These are phyloP conservation scores for Protaetia brevitarsis DNA, from an alignment of 1,140 invertebrate species.

Conservation along the genomic window DNA sequence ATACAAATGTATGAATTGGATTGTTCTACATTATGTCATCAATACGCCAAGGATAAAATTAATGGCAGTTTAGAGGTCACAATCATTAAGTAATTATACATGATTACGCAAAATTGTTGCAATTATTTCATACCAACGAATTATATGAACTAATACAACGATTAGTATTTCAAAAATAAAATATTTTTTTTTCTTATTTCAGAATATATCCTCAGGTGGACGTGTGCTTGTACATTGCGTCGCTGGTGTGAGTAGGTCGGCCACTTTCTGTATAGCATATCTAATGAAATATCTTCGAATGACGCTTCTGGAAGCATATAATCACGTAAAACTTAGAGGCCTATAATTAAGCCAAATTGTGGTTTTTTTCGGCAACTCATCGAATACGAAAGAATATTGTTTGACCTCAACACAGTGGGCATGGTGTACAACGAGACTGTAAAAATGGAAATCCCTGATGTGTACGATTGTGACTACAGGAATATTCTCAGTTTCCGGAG, in stretches of 20 bases:
- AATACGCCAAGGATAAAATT: not conserved
- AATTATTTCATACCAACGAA: too few species aligned
- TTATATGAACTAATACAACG: too few species aligned
- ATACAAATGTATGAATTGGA: not conserved
- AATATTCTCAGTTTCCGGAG: constrained; percentile 23
- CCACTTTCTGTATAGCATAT: constrained; percentile 82
- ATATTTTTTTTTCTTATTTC: constrained; percentile 30
- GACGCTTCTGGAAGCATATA: constrained; percentile 74
- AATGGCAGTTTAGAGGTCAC: not conserved
- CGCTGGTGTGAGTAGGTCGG: constrained; percentile 84
- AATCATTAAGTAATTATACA: too few species aligned
- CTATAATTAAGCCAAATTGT: constrained; percentile 82
- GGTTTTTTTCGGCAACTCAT: constrained; percentile 89
- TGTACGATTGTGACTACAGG: constrained; percentile 64
- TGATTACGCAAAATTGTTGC: too few species aligned
- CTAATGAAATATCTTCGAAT: constrained; percentile 80
- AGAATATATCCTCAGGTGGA: constrained; percentile 64
- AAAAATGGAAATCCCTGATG: constrained; percentile 69
- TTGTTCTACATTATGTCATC: not conserved
- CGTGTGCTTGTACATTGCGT: constrained; percentile 82
- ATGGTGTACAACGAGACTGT: constrained; percentile 68
- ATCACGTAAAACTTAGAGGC: constrained; percentile 64
- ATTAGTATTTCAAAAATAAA: too few species aligned
- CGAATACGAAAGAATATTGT: constrained; percentile 67
- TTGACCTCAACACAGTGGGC: constrained; percentile 61